Evolutionary conservation across 2,113 vertebrate genomes (phyloP), one percentile per base, ranked within the genome.

Genomic region (Serinus canaria): DNA sequence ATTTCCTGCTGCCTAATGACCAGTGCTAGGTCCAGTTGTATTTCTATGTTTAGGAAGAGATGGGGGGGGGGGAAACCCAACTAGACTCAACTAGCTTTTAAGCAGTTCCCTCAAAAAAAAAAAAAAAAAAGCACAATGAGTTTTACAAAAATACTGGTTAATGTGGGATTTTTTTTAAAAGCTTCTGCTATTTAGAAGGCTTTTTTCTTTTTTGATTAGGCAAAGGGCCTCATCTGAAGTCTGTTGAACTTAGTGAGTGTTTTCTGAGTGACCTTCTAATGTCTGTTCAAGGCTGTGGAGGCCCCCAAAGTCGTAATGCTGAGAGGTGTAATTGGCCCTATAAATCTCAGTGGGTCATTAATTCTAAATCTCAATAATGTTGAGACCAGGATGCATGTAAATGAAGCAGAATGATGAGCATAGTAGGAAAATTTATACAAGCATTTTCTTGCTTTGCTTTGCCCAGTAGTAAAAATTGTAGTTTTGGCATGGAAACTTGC

Each of bases 281-380:
- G 58, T 82, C 81, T 95, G 23, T 75, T 83, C 62, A 91, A 95
- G 70, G 44, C 78, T 91, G 81, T 70, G 78, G 74, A 68, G 53
- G 60, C 62, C 19, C 15, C n/a, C 2, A 6, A 85, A 84, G 35
- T 84, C 24, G 66, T 87, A 74, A 79, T 90, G 72, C 58, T 90
- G 62, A 87, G 53, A 93, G 56, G 37, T 84, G 46, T 94, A 83
- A 94, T 87, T 82, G 31, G 84, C 35, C 85, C 60, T 85, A 73
- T 96, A 93, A 94, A 93, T 95, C 90, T 96, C 62, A 53, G 59
- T 69, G 85, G 74, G 33, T 92, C 82, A 87, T 96, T 95, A 95
- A 91, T 95, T 96, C 75, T 87, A 60, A 91, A 73, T 87, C 72
- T 76, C 92, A 85, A n/a, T 95, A 87, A 88, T 69, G 85, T 67